Percentiles rank a stretch among this genome's conserved stretches.
These are phyloP conservation scores for Lagria hirta DNA, from an alignment of 2,888 invertebrate species.

Conservation along the genomic window DNA sequence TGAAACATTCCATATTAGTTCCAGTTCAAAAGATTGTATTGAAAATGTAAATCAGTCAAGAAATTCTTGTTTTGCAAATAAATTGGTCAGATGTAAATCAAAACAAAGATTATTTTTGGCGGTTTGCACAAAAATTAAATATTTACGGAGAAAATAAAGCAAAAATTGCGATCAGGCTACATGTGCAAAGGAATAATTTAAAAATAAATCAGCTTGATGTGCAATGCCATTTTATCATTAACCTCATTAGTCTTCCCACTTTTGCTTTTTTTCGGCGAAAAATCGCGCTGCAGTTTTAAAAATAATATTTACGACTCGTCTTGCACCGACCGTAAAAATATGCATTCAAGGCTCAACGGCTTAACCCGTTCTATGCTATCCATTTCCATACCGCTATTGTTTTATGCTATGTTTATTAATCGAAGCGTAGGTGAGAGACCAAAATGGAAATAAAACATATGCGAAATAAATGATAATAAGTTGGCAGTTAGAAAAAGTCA, in stretches of 20 bases:
- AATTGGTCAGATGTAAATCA: too few relatives aligned
- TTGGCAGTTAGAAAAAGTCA: too few relatives aligned
- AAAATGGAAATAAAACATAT: too few relatives aligned
- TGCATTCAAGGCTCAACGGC: slow-evolving; percentile 13
- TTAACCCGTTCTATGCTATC: too few relatives aligned
- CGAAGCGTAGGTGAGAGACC: too few relatives aligned
- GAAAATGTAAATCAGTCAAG: too few relatives aligned
- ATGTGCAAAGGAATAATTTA: slow-evolving; percentile 12
- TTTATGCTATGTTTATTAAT: slow-evolving; percentile 8
- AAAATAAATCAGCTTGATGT: slow-evolving; percentile 17
- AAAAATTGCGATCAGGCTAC: neutral
- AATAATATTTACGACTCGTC: slow-evolving; percentile 21
- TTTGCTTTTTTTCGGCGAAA: slow-evolving; percentile 14
- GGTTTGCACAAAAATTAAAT: neutral
- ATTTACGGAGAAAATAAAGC: slow-evolving; percentile 1
- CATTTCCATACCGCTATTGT: slow-evolving; percentile 4
- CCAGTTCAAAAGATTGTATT: slow-evolving; percentile 4
- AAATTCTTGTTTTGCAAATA: too few relatives aligned
- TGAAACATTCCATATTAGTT: slow-evolving; percentile 22
- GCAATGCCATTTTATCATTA: slow-evolving; percentile 28
- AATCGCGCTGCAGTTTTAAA: slow-evolving; percentile 27
- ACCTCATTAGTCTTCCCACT: slow-evolving; percentile 29
- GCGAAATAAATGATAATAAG: too few relatives aligned
- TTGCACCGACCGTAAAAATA: slow-evolving; percentile 19
- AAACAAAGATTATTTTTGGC: neutral